phyloP scores from a whole-genome alignment of 2,797 vertebrate genomes.

The Xenops minutus region DNA sequence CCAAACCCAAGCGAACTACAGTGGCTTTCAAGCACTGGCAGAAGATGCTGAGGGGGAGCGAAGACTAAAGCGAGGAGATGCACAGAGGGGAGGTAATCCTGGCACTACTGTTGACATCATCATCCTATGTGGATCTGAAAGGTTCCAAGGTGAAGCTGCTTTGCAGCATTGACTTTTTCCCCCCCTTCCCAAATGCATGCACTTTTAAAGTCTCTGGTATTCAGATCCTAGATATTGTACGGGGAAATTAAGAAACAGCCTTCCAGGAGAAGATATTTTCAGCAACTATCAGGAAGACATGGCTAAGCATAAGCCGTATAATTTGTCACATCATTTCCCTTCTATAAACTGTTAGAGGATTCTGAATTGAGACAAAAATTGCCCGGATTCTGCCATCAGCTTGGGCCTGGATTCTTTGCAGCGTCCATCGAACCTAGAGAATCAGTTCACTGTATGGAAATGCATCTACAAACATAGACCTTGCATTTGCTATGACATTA shows the following conservation, averaged over 20 bases:
- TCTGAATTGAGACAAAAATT: background rate
- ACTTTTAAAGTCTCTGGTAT: background rate
- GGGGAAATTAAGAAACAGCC: background rate
- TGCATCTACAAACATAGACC: background rate
- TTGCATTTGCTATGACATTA: background rate
- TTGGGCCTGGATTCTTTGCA: background rate
- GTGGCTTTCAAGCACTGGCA: background rate
- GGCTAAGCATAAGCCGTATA: background rate
- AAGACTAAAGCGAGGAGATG: background rate
- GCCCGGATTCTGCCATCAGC: background rate
- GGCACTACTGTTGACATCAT: background rate
- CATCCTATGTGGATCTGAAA: background rate
- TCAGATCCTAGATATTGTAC: background rate
- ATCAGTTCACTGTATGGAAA: background rate
- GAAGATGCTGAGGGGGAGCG: background rate
- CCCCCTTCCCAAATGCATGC: background rate
- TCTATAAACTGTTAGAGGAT: background rate
- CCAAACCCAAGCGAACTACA: background rate
- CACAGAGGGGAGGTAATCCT: background rate
- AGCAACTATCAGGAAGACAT: background rate
- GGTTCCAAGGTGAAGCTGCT: background rate
- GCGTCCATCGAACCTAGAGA: background rate
- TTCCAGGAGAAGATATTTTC: background rate
- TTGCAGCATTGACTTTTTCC: background rate
- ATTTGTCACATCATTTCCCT: background rate